Evolutionary conservation across 2,113 vertebrate genomes (phyloP), one percentile per base, ranked within the genome.

Genomic region (Macquaria australasica): DNA sequence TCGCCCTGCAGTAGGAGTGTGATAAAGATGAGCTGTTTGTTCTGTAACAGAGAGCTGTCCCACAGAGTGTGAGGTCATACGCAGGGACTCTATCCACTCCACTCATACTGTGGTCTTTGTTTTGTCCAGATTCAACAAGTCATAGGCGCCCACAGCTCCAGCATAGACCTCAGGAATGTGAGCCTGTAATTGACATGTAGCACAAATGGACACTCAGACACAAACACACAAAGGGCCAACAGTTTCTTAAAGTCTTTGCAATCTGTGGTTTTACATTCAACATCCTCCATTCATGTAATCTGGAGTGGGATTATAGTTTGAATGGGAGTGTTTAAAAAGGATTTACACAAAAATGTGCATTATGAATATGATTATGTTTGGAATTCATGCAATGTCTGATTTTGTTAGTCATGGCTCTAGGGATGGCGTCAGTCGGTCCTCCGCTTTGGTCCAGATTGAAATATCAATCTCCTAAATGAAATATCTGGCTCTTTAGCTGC

Each of bases 91-190:
- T 77, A 69, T 86, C 48, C 75, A 16, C 74, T 76, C 69, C 79
- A 34, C 71, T 84, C 72, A 92, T 70, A 92, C 85, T 91, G 85
- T 7, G 5, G 60, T 73, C 93, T 91, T 93, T 95, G 91, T 91
- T 87, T 89, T 55, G 76, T 76, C 75, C 88, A 89, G 23, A 90
- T 84, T 83, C 59, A 77, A 73, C 53, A 84, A 82, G 64, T 74
- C 66, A 78, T 48, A 63, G 70, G 10, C 70, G 20, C 76, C 73
- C 83, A 68, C 86, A 58, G 87, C 63, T 62, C 28, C 53, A 73
- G 50, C 16, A 43, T 21, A 69, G 71, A 43, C 80, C 73, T 77
- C 73, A 82, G 86, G 88, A 92, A 93, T 91, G 87, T 39, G 15
- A 66, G 77, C 59, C 79, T 82, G 72, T 45, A 73, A 75, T 73